Conservation (phyloP, 2,113 vertebrate genomes). For the Rhinoptilus africanus region DNA sequence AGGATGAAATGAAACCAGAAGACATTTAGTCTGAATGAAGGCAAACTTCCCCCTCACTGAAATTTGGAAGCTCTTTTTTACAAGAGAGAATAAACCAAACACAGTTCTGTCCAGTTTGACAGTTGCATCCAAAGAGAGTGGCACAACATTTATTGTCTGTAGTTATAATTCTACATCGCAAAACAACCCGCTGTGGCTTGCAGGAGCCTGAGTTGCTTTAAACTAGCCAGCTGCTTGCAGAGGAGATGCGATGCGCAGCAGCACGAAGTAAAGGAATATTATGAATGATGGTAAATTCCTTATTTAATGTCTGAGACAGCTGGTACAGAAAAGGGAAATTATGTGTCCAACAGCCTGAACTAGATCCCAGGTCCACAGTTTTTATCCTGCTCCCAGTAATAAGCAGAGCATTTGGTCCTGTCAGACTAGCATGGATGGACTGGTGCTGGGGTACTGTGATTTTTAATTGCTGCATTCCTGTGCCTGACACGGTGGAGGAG, state of each 20-base stretch:
- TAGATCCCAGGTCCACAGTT: background rate
- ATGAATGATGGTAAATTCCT: background rate
- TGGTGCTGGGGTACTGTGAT: background rate
- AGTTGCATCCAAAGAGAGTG: background rate
- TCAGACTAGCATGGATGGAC: background rate
- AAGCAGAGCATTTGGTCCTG: background rate
- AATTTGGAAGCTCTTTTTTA: background rate
- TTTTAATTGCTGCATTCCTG: background rate
- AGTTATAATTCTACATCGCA: background rate
- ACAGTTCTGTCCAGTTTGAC: background rate
- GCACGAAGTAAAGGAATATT: background rate
- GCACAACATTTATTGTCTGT: background rate
- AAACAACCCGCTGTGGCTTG: background rate
- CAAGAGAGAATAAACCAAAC: background rate
- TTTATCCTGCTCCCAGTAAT: background rate
- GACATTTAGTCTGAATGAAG: background rate
- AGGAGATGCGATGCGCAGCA: background rate
- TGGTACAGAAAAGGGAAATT: background rate
- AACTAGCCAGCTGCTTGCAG: background rate
- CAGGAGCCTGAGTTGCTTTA: background rate
- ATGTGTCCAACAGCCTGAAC: background rate
- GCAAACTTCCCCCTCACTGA: background rate
- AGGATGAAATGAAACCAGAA: background rate
- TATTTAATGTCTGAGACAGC: background rate
- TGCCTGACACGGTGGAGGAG: background rate